These are phyloP conservation scores for Euthynnus affinis DNA, from an alignment of 2,797 vertebrate genomes.

Conservation along the genomic window DNA sequence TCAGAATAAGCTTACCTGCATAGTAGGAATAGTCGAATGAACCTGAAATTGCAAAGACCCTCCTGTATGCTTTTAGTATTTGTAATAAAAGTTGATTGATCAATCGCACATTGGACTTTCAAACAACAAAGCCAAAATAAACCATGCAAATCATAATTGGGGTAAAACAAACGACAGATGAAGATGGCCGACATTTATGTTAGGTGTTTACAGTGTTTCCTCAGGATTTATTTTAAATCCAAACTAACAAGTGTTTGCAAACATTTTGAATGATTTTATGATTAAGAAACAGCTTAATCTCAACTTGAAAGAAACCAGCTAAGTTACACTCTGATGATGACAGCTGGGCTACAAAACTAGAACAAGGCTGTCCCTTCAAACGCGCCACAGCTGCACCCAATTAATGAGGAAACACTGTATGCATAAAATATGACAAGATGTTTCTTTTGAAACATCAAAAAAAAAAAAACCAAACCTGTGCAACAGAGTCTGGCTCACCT, in stretches of 20 bases:
- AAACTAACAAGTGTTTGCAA: background rate
- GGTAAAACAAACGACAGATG: conserved; percentile 2
- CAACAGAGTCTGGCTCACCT: conserved; percentile 49
- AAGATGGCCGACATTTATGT: conserved; percentile 15
- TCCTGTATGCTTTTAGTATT: background rate
- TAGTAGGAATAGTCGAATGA: background rate
- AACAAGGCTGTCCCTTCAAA: background rate
- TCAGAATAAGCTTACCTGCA: background rate
- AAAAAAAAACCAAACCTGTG: background rate
- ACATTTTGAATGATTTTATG: too few relatives aligned
- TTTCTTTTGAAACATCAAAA: conserved; percentile 14
- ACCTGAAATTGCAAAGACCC: background rate
- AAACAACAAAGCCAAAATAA: conserved; percentile 45
- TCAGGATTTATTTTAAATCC: background rate
- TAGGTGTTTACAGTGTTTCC: conserved; percentile 42
- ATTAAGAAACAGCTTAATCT: background rate
- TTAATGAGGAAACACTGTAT: conserved; percentile 38
- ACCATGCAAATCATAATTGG: conserved; percentile 3
- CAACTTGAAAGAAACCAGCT: background rate
- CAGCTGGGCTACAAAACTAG: conserved; percentile 1
- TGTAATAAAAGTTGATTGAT: conserved; percentile 38
- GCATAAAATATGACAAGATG: conserved; percentile 13
- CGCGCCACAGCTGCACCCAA: background rate
- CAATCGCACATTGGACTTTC: conserved; percentile 51
- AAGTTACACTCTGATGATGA: background rate